Conservation (phyloP, 30 jellyfish, hydroid and myxozoan genomes). For the Chironex yamaguchii region DNA sequence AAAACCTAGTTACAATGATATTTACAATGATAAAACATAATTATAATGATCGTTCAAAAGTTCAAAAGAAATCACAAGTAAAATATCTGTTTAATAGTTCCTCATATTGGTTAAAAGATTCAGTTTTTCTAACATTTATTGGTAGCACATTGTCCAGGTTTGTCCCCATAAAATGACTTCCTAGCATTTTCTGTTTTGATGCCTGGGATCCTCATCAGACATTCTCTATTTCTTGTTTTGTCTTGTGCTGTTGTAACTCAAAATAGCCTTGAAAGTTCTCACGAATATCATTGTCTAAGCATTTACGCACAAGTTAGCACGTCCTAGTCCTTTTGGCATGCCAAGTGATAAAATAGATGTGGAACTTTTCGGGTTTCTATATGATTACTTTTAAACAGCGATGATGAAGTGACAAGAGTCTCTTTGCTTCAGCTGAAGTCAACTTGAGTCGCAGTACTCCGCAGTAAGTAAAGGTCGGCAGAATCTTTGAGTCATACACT, state of each 20-base stretch:
- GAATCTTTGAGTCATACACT: conserved; percentile 48
- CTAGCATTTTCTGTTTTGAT: conserved; percentile 29
- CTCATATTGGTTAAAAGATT: conserved; percentile 7
- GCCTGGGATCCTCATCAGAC: conserved; percentile 22
- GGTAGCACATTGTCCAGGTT: background rate
- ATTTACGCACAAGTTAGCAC: conserved; percentile 38
- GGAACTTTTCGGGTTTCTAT: conserved; percentile 27
- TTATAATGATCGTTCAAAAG: too few relatives aligned
- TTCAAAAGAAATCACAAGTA: too few relatives aligned
- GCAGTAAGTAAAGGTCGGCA: conserved; percentile 38
- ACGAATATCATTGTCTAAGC: conserved; percentile 40
- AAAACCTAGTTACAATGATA: too few relatives aligned
- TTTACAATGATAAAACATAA: too few relatives aligned
- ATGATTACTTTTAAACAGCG: conserved; percentile 19
- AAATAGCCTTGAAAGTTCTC: conserved; percentile 39
- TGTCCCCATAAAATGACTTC: conserved; percentile 4
- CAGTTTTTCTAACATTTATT: too few relatives aligned
- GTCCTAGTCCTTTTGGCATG: conserved; percentile 52
- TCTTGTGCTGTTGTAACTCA: conserved; percentile 32
- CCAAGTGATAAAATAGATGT: conserved; percentile 19
- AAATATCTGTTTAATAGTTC: too few relatives aligned
- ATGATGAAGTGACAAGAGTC: conserved; percentile 49
- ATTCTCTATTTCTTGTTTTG: conserved; percentile 9
- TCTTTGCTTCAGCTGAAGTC: too few relatives aligned
- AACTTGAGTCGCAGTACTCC: conserved; percentile 45